Percentiles rank a stretch among this genome's conserved stretches.
phyloP scores from a whole-genome alignment of 2,888 invertebrate species.

The Nephrotoma guestfalica region DNA sequence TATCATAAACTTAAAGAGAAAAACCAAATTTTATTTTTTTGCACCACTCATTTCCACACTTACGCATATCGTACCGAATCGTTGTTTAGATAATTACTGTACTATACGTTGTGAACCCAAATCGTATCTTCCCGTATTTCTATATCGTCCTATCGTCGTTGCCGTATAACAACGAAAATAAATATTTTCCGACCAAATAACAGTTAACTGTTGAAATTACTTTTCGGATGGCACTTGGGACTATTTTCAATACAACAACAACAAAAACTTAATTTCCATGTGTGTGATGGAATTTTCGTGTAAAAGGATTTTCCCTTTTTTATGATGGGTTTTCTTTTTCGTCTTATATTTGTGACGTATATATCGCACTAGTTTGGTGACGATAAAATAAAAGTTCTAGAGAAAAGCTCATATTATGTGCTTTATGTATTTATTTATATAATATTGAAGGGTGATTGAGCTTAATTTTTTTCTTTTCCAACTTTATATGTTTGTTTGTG shows the following conservation, averaged over 20 bases:
- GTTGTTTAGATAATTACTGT: background rate
- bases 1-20: background rate
- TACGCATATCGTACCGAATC: background rate
- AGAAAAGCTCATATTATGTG: background rate
- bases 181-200: background rate
- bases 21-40: background rate
- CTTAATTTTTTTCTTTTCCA: background rate
- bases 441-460: background rate
- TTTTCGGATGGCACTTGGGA: background rate
- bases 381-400: background rate
- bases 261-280: background rate
- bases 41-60: background rate
- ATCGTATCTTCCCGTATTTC: background rate
- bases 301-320: background rate
- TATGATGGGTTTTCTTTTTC: background rate
- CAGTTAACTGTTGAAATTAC: background rate
- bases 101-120: background rate
- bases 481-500: background rate
- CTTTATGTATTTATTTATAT: background rate
- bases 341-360: background rate
- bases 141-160: background rate
- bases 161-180: background rate
- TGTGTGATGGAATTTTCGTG: background rate
- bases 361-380: background rate
- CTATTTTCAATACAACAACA: background rate